Evolutionary conservation across 35 echinoderm and acorn worm genomes (phyloP), one percentile per base, ranked within the genome.

Genomic region (Hemicentrotus pulcherrimus): DNA sequence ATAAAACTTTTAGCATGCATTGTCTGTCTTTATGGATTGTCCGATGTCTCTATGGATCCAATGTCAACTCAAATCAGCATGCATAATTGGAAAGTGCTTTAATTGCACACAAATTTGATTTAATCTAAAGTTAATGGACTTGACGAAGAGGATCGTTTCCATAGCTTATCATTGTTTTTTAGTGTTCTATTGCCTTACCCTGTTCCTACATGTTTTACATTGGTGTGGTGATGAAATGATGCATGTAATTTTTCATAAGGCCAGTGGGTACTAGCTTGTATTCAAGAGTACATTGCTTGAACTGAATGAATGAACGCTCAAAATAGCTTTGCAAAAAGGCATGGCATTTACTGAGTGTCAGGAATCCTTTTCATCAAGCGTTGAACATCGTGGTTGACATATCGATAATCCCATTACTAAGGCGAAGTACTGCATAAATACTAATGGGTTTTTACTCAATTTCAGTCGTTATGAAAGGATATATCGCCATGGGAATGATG

Each of bases 71-170:
- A 78, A 0, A 78, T 78, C 65, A 78, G 28, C 24, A 78, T 9
- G 50, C 50, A 55, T 55, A 55, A 55, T 10, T 55, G 50, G 35
- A 78, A 78, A 78, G 65, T 78, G 65, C 65, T 78, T 78, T 78
- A 5, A 78, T 78, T 78, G 65, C 65, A 22, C 8, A 28, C 65
- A 22, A 28, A n/a, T 28, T 28, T 78, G 65, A 78, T 78, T 78
- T 78, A 78, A 78, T 78, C 65, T 78, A 22, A 78, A 78, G 65
- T 78, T 78, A 78, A 78, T 78, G 65, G 65, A 78, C 65, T 78
- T 78, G 65, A 78, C 3, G 12, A 78, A 78, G 28, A 6, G 65
- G 65, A 78, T 78, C 6, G 65, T 78, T 78, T 28, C 65, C 65
- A 78, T 78, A 22, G 65, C 1, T 78, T 7, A 78, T 78, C 52